These are phyloP conservation scores for Cervus canadensis DNA, from an alignment of 2,113 vertebrate genomes.

Conservation along the genomic window DNA sequence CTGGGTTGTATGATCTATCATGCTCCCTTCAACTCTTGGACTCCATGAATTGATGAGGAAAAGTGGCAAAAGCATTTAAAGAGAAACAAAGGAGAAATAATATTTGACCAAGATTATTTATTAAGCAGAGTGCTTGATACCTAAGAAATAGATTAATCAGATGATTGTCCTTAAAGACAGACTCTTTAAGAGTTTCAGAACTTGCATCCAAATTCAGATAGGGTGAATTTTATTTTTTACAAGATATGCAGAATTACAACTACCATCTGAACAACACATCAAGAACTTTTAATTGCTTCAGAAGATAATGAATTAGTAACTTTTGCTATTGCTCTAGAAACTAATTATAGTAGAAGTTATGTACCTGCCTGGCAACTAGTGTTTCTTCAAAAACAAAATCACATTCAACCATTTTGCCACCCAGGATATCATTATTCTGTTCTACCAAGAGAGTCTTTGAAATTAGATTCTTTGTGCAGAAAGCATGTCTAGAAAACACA, in stretches of 20 bases:
- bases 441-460: background rate
- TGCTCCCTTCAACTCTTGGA: background rate
- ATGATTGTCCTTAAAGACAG: background rate
- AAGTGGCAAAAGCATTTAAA: background rate
- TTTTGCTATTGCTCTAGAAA: background rate
- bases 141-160: background rate
- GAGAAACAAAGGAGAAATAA: background rate
- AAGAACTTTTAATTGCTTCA: background rate
- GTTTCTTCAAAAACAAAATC: background rate
- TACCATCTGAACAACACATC: background rate
- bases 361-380: background rate
- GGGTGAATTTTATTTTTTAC: background rate
- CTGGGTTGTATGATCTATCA: background rate
- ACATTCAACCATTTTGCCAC: background rate
- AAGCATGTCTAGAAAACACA: background rate
- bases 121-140: background rate
- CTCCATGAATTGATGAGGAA: background rate
- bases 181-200: background rate
- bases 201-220: background rate
- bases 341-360: background rate
- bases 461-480: slow-evolving; percentile 10
- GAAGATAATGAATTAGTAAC: background rate
- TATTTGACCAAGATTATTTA: background rate
- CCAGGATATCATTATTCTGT: background rate
- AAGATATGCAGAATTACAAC: background rate